Conservation (phyloP, 2,888 invertebrate genomes). For the Hyppa rectilinea region DNA sequence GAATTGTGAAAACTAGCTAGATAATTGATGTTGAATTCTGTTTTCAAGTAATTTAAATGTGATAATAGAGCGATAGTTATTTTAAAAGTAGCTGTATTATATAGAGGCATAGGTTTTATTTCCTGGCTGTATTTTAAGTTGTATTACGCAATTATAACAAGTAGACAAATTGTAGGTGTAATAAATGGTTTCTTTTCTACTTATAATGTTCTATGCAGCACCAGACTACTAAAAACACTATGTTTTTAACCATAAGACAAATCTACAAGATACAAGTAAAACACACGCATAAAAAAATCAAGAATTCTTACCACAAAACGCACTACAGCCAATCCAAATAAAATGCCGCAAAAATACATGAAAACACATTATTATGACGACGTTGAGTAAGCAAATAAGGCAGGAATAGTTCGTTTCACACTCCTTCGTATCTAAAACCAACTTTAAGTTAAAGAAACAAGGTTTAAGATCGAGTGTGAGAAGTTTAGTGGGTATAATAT, state of each 20-base stretch:
- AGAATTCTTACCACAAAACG: conserved; percentile 41
- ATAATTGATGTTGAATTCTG: not conserved
- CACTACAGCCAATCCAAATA: conserved; percentile 54
- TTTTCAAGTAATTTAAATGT: not conserved
- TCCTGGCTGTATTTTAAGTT: too few relatives aligned
- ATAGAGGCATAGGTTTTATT: too few relatives aligned
- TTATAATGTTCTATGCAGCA: not conserved
- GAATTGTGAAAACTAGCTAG: too few relatives aligned
- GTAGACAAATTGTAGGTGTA: not conserved
- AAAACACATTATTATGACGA: conserved; percentile 71
- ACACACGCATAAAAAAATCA: conserved; percentile 34
- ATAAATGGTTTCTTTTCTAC: not conserved
- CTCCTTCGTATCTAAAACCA: conserved; percentile 29
- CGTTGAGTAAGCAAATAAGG: conserved; percentile 72
- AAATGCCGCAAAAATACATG: conserved; percentile 57
- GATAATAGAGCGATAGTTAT: not conserved
- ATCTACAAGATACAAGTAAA: conserved; percentile 8
- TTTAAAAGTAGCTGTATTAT: not conserved
- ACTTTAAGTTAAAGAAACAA: conserved; percentile 28
- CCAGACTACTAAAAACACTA: not conserved
- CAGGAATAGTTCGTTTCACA: conserved; percentile 64
- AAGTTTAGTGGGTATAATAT: conserved; percentile 57
- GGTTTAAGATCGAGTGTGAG: conserved; percentile 31
- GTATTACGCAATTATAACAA: not conserved
- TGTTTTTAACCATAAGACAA: not conserved